These are phyloP conservation scores for Berghia stephanieae DNA, from an alignment of 1,140 invertebrate genomes.

Conservation along the genomic window DNA sequence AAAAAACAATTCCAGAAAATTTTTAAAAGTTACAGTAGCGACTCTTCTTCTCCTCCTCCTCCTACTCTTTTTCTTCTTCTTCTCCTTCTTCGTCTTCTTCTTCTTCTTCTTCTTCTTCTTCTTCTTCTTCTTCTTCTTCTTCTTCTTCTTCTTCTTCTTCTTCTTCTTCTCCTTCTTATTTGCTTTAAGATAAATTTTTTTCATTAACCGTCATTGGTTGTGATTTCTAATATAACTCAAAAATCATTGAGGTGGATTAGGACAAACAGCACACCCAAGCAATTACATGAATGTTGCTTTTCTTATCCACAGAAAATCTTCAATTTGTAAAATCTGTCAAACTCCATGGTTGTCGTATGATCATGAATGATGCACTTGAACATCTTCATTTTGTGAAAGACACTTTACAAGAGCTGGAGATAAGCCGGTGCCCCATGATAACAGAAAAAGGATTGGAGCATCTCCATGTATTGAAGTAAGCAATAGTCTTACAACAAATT, in stretches of 20 bases:
- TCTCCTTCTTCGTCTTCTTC: too few relatives aligned
- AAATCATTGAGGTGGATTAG: too few relatives aligned
- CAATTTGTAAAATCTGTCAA: conserved; percentile 19
- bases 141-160: background rate
- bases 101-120: too few relatives aligned
- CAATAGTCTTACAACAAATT: too few relatives aligned
- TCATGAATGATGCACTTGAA: conserved; percentile 11
- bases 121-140: too few relatives aligned
- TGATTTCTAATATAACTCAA: too few relatives aligned
- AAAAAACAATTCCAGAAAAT: too few relatives aligned
- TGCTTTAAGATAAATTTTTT: conserved; percentile 9
- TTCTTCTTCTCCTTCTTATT: background rate
- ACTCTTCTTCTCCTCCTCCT: too few relatives aligned
- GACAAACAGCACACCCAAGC: too few relatives aligned
- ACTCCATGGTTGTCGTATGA: conserved; percentile 2
- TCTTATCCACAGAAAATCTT: conserved; percentile 23
- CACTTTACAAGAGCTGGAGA: conserved; percentile 17
- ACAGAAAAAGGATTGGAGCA: conserved; percentile 18
- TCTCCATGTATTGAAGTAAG: conserved; percentile 13
- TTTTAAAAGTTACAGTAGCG: too few relatives aligned
- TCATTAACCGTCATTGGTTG: too few relatives aligned
- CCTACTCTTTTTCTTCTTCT: too few relatives aligned
- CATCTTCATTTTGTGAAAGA: conserved; percentile 16
- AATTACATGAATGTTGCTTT: background rate
- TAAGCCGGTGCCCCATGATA: conserved; percentile 26